These are phyloP conservation scores for Saguinus midas DNA, from an alignment of 2,113 vertebrate species.

Conservation along the genomic window DNA sequence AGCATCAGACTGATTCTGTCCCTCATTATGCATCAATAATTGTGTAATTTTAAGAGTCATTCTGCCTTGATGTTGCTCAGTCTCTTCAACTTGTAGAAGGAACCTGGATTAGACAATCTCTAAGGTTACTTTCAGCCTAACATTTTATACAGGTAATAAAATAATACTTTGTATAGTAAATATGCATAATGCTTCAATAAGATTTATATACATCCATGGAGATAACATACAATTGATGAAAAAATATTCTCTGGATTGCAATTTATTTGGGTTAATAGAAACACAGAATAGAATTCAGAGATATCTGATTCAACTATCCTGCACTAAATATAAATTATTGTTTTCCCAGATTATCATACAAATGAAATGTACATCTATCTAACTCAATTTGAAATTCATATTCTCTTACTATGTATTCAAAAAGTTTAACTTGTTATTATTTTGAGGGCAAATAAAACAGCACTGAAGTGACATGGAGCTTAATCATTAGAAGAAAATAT, in stretches of 20 bases:
- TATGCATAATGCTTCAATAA: not conserved
- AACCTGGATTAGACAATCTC: not conserved
- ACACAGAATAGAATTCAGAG: not conserved
- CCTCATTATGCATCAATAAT: not conserved
- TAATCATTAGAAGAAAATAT: slow-evolving; percentile 14
- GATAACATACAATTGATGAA: not conserved
- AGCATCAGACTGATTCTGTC: not conserved
- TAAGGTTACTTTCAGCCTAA: not conserved
- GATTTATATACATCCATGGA: not conserved
- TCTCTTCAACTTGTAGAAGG: not conserved
- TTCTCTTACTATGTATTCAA: not conserved
- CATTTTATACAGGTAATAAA: not conserved
- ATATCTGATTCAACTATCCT: not conserved
- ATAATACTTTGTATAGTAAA: not conserved
- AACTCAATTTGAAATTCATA: not conserved
- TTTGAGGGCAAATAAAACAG: not conserved
- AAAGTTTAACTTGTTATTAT: not conserved
- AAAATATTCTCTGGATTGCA: not conserved
- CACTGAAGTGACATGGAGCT: not conserved
- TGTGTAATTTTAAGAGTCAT: not conserved
- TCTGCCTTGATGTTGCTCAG: not conserved
- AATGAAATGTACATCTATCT: not conserved
- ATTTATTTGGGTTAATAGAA: not conserved
- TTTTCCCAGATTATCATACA: not conserved
- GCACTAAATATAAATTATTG: not conserved